phyloP scores from a whole-genome alignment of 2,888 invertebrate genomes.

The Baccha elongata region DNA sequence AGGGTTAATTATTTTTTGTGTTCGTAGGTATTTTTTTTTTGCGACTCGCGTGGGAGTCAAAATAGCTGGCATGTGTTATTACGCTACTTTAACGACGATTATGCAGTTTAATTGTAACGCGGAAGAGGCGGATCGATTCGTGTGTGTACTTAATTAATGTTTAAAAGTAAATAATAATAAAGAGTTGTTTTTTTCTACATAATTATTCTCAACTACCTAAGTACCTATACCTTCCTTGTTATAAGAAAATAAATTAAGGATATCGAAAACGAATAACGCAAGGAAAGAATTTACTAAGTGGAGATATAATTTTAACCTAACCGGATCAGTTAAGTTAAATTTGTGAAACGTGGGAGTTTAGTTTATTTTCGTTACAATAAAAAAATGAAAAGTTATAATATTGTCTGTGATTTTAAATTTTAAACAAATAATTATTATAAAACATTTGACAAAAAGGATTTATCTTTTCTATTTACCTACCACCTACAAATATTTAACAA shows the following conservation, averaged over 20 bases:
- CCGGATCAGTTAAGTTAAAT: neutral
- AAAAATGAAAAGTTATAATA: slow-evolving; percentile 15
- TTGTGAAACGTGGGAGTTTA: slow-evolving; percentile 34
- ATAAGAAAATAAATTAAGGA: too few species aligned
- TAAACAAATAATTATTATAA: neutral
- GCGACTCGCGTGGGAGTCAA: slow-evolving; percentile 47
- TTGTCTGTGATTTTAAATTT: slow-evolving; percentile 55
- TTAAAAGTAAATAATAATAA: slow-evolving; percentile 50
- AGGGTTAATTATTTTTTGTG: slow-evolving; percentile 41
- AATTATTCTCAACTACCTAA: slow-evolving; percentile 44
- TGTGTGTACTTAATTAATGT: slow-evolving; percentile 69
- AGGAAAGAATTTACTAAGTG: slow-evolving; percentile 57
- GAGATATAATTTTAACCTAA: slow-evolving; percentile 20
- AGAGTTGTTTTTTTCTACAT: slow-evolving; percentile 31
- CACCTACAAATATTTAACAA: too few species aligned
- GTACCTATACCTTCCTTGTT: neutral
- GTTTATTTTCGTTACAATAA: slow-evolving; percentile 10
- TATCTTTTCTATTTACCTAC: neutral
- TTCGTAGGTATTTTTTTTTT: slow-evolving; percentile 3
- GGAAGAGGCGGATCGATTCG: slow-evolving; percentile 68
- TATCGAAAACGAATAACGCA: slow-evolving; percentile 42
- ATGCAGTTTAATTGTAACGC: slow-evolving; percentile 73
- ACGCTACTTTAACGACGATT: slow-evolving; percentile 70
- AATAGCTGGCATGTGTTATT: slow-evolving; percentile 55
- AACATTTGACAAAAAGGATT: slow-evolving; percentile 15